Conservation (phyloP, 1,140 invertebrate species). For the Hyposmocoma kahamanoa region DNA sequence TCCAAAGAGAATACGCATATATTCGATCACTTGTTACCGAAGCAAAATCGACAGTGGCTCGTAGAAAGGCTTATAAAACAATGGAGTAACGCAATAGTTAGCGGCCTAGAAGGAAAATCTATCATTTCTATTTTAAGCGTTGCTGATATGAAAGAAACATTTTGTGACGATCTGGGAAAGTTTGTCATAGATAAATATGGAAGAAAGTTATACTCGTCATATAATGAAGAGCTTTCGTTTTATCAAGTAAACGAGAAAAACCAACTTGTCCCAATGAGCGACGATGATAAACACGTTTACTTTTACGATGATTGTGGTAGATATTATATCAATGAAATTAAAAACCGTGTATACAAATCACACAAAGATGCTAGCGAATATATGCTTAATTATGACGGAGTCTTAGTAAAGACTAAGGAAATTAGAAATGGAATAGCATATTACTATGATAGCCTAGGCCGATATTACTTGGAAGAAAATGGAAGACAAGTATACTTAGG, state of each 20-base stretch:
- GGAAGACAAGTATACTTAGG: slow-evolving; percentile 8
- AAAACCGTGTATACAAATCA: slow-evolving; percentile 9
- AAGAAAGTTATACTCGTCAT: slow-evolving; percentile 12
- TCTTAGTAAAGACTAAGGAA: slow-evolving; percentile 11
- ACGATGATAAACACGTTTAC: slow-evolving; percentile 14
- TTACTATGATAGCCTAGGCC: slow-evolving; percentile 10
- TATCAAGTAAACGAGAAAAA: slow-evolving; percentile 15
- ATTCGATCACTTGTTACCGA: slow-evolving; percentile 16
- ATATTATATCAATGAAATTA: slow-evolving; percentile 9
- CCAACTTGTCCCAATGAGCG: slow-evolving; percentile 4
- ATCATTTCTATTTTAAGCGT: slow-evolving; percentile 19
- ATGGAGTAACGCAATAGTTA: slow-evolving; percentile 11
- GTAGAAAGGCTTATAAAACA: slow-evolving; percentile 11
- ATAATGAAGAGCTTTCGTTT: neutral
- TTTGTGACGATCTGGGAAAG: slow-evolving; percentile 9
- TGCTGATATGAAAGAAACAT: slow-evolving; percentile 10
- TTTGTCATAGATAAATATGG: slow-evolving; percentile 12
- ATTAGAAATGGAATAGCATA: slow-evolving; percentile 9
- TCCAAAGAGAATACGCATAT: slow-evolving; percentile 2
- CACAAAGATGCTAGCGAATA: slow-evolving; percentile 10
- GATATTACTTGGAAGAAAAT: slow-evolving; percentile 9
- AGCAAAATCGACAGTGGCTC: slow-evolving; percentile 8
- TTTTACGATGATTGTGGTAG: slow-evolving; percentile 16
- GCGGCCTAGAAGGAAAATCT: slow-evolving; percentile 5
- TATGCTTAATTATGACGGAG: neutral